phyloP scores from a whole-genome alignment of 2,113 vertebrate species.

The Thalassarche chlororhynchos region DNA sequence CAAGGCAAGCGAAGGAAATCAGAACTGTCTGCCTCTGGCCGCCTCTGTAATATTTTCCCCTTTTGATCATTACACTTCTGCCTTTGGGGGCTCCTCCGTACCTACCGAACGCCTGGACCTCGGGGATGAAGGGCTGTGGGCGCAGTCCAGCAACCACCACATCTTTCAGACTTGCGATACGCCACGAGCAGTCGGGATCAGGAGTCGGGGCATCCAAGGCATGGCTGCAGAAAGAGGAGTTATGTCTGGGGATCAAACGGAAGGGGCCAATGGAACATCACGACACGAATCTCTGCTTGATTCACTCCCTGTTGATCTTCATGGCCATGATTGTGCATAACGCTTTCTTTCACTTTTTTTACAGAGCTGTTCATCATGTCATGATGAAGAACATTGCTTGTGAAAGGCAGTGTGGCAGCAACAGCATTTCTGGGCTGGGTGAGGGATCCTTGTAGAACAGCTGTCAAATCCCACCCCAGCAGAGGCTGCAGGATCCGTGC shows the following conservation, averaged over 20 bases:
- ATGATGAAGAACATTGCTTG: background rate
- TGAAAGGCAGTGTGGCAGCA: background rate
- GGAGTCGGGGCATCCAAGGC: background rate
- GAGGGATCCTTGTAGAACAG: background rate
- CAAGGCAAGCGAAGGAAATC: background rate
- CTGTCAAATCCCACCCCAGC: background rate
- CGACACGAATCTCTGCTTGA: background rate
- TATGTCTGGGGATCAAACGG: background rate
- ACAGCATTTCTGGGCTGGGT: background rate
- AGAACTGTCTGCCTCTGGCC: background rate
- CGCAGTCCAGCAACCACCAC: no score
- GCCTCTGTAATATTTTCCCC: background rate
- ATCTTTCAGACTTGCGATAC: fast-evolving
- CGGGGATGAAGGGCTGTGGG: background rate
- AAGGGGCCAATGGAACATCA: background rate
- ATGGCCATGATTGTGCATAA: fast-evolving
- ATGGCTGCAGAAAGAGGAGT: background rate
- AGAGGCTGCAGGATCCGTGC: background rate
- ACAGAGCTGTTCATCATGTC: background rate
- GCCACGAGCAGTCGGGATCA: background rate
- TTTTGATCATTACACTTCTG: background rate
- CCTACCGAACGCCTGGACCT: background rate
- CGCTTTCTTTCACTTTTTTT: background rate
- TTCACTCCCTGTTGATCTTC: background rate
- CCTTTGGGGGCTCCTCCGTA: background rate